Evolutionary conservation across 1,140 invertebrate species (phyloP), one percentile per base, ranked within the genome.

Genomic region (Trichomalopsis sarcophagae): DNA sequence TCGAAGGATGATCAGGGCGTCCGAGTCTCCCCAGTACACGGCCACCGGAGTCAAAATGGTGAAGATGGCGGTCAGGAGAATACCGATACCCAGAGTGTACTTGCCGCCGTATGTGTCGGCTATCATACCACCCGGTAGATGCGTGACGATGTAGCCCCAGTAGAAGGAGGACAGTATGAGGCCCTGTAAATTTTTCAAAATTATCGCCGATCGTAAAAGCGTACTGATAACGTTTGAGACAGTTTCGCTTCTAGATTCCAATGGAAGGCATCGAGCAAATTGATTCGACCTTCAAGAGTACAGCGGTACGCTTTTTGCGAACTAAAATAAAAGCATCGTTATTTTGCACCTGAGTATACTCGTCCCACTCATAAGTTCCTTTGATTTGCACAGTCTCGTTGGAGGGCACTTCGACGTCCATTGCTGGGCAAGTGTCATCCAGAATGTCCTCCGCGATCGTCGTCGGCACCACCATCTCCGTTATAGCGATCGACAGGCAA

Each of bases 401-500:
- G 0, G 17, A 21, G 2, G 76, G 4, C 0, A 76, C 17, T 4
- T 73, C 10, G 0, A 9, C 4, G 9, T 80, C 77, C 6, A n/a
- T 69, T 0, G 79, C 84, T 21, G 93, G 94, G 87, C 95, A 96
- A 89, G 81, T 68, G 0, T 95, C 94, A 87, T 95, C 94, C 81
- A 93, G 90, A 36, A 92, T 91, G 91, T 9, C 44, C 66, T 85
- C 79, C 5, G 17, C 7, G 7, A 76, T 30, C 13, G 33, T 50
- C 10, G 44, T 81, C 21, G 84, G 79, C 30, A 77, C 73, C 0
- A 96, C 96, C 97, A 99, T 98, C 89, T 97, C 96, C 17, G 98
- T 98, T 87, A 99, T 98, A 4, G 97, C 97, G 40, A 98, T 95
- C 86, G 97, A 98, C 7, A 99, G 93, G 88, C 97, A 97, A 1